Percentiles rank a stretch among this genome's conserved stretches.
These are phyloP conservation scores for Tanypteryx hageni DNA, from an alignment of 2,888 invertebrate species.

Conservation along the genomic window DNA sequence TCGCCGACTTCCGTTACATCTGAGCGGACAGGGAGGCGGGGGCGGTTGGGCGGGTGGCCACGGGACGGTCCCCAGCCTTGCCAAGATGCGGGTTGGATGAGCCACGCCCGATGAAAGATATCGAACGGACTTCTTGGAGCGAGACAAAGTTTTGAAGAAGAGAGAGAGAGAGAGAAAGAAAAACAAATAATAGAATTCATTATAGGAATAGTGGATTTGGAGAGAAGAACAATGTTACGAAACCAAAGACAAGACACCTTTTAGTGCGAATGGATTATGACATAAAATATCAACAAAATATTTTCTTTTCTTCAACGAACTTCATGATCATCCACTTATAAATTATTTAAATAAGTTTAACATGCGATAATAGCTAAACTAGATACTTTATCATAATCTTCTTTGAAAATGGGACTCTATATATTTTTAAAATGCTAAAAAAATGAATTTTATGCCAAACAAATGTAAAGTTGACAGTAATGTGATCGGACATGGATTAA, in stretches of 20 bases:
- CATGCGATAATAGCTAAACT: too few species aligned
- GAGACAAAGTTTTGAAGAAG: neutral
- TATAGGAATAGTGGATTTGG: neutral
- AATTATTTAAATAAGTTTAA: too few species aligned
- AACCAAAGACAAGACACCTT: neutral
- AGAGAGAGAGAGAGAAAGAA: too few species aligned
- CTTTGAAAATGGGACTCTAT: too few species aligned
- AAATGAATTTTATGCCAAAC: too few species aligned
- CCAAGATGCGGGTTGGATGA: neutral
- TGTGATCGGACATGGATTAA: too few species aligned
- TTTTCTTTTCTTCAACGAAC: neutral
- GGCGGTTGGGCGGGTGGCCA: neutral
- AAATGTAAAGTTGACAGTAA: too few species aligned
- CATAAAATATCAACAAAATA: neutral
- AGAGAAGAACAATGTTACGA: neutral
- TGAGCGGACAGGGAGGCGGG: neutral
- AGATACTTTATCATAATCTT: too few species aligned
- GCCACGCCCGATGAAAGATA: slow-evolving; percentile 25
- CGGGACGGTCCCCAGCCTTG: slow-evolving; percentile 47
- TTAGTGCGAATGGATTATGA: neutral
- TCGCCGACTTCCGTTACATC: slow-evolving; percentile 15
- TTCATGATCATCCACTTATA: too few species aligned
- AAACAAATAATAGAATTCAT: neutral
- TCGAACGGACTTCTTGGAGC: slow-evolving; percentile 1
- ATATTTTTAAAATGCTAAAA: too few species aligned